These are phyloP conservation scores for Invenusta paracnida DNA, from an alignment of 2,888 invertebrate genomes.

Conservation along the genomic window DNA sequence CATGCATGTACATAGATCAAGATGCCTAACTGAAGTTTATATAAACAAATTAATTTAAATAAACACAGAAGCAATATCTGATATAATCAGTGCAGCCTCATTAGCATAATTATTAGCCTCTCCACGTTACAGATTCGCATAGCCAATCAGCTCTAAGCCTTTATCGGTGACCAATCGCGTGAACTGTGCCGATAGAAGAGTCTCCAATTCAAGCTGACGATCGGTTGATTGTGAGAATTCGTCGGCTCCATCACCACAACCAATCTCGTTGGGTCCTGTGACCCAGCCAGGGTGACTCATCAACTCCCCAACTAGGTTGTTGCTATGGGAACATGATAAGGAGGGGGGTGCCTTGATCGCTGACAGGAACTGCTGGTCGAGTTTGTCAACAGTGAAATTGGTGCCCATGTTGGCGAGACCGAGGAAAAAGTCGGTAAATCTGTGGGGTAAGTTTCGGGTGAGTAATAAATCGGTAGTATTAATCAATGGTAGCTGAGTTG, in stretches of 20 bases:
- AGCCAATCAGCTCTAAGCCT: too few species aligned
- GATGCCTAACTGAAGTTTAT: too few species aligned
- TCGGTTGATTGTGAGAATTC: not conserved
- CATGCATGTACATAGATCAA: too few species aligned
- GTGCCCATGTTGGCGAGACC: not conserved
- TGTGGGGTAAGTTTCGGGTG: too few species aligned
- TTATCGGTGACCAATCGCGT: not conserved
- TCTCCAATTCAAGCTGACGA: not conserved
- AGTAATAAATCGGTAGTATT: too few species aligned
- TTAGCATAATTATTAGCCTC: too few species aligned
- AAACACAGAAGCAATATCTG: too few species aligned
- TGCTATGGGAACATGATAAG: not conserved
- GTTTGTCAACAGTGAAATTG: not conserved
- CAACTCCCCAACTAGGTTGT: not conserved
- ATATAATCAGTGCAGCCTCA: too few species aligned
- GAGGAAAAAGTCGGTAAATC: not conserved
- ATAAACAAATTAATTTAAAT: too few species aligned
- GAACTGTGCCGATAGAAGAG: not conserved
- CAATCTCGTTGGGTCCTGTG: not conserved
- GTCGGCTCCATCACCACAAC: not conserved
- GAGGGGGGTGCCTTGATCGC: not conserved
- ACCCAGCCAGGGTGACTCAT: not conserved
- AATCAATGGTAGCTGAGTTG: too few species aligned
- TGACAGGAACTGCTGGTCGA: not conserved
- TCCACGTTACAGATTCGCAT: too few species aligned